Percentiles rank a stretch among this genome's conserved stretches.
Conservation (phyloP, 2,113 vertebrate species). For the Ranitomeya variabilis region DNA sequence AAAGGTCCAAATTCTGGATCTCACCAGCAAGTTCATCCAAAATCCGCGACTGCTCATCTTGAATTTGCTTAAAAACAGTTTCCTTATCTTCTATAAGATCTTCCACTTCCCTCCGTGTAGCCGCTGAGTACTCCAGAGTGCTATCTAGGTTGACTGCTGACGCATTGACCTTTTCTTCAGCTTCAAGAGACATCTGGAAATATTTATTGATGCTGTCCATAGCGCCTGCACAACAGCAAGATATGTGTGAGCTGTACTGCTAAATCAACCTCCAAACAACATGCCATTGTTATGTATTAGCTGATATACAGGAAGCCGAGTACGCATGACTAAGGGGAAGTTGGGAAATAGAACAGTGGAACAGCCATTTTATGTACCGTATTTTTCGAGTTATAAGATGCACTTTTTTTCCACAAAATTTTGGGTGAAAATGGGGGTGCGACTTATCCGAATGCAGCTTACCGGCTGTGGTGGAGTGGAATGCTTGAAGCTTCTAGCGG, state of each 20-base stretch:
- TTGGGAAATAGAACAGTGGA: background rate
- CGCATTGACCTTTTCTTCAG: conserved; percentile 83
- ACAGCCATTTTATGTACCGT: background rate
- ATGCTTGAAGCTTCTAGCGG: no score
- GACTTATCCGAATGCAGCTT: no score
- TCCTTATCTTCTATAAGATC: conserved; percentile 77
- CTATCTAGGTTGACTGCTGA: conserved; percentile 76
- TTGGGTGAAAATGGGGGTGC: no score
- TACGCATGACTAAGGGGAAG: no score
- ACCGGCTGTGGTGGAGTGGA: no score
- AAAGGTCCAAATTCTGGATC: conserved; percentile 88
- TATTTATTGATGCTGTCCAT: conserved; percentile 88
- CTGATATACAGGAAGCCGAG: no score
- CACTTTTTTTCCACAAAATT: no score
- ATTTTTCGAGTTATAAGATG: no score
- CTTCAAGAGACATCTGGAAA: conserved; percentile 84
- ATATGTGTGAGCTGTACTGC: conserved; percentile 11
- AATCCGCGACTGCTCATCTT: conserved; percentile 82
- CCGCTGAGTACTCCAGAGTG: conserved; percentile 73
- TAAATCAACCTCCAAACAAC: conserved; percentile 4
- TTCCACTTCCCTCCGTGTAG: conserved; percentile 77
- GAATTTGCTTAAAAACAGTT: conserved; percentile 76
- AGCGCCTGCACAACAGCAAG: conserved; percentile 77
- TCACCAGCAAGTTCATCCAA: conserved; percentile 90
- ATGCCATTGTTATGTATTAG: background rate